These are phyloP conservation scores for Scleropages formosus DNA, from an alignment of 2,797 vertebrate species.

Conservation along the genomic window DNA sequence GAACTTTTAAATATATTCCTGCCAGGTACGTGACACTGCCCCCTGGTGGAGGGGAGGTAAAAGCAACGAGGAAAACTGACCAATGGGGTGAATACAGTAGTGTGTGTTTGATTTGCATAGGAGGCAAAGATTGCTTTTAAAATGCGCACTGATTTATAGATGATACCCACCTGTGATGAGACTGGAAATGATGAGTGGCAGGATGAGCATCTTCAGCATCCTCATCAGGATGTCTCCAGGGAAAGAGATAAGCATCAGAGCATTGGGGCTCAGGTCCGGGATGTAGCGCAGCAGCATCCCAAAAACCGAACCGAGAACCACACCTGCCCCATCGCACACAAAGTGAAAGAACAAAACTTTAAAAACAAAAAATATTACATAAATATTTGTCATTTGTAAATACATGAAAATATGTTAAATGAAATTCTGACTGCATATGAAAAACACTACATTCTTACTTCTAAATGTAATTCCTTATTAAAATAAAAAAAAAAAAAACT, in stretches of 20 bases:
- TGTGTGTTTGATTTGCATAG: background rate
- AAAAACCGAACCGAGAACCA: conserved; percentile 67
- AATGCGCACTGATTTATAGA: background rate
- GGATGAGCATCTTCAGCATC: conserved; percentile 82
- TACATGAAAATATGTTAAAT: background rate
- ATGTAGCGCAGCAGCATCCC: conserved; percentile 73
- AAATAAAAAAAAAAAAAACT: too few species aligned
- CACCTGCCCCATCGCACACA: conserved; percentile 57
- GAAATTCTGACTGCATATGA: too few species aligned
- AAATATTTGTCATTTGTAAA: background rate
- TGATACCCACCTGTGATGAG: conserved; percentile 71
- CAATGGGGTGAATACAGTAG: background rate
- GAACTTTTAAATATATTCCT: background rate
- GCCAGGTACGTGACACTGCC: background rate
- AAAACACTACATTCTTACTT: too few species aligned
- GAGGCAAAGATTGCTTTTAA: background rate
- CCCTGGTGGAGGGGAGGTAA: conserved; percentile 7
- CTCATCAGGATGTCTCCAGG: conserved; percentile 83
- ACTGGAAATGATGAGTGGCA: conserved; percentile 80
- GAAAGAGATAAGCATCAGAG: conserved; percentile 72
- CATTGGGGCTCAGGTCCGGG: conserved; percentile 54
- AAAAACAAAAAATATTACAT: background rate
- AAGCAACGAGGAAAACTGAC: background rate
- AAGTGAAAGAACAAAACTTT: background rate
- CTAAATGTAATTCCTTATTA: too few species aligned